Evolutionary conservation across 2,797 vertebrate genomes (phyloP), one percentile per base, ranked within the genome.

Genomic region (Oophaga sylvatica): DNA sequence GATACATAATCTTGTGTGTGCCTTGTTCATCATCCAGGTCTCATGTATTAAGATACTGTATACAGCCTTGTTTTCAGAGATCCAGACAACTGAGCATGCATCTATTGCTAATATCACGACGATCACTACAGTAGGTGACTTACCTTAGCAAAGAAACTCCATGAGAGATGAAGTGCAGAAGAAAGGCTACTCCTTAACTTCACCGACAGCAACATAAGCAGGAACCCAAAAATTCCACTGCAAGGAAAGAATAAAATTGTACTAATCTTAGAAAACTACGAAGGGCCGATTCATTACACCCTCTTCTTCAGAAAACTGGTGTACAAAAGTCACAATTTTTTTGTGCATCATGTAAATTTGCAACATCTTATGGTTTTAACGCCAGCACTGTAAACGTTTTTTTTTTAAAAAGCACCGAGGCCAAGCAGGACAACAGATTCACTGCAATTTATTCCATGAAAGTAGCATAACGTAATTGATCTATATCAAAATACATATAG

Each of bases 101-200:
- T 56, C 13, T 12, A 62, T 29, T 19, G 31, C 13, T 81, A 60
- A 63, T 20, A 8, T 20, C 19, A 80, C 2, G 31, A 45, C 80
- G 20, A 35, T 19, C 8, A 22, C 8, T 10, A 5, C 8, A 26
- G 22, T 62, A 22, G 35, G 11, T 22, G 59, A 90, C 92, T 96
- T 94, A 99, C 98, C 97, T 99, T 98, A 0, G 98, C 96, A 87
- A 97, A 73, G 88, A 98, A 96, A 83, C 91, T 94, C 97, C 97
- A 99, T 41, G 95, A 91, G 70, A 94, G 92, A 62, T 95, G 95
- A 81, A 97, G 96, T 85, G 96, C 95, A 1, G 95, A 91, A 80
- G 96, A 93, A 79, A 95, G 89, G 67, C 93, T 93, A 62, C 90
- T 95, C 92, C 96, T 97, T 68, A 99, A 90, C 92, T 95, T 98